Percentiles rank a stretch among this genome's conserved stretches.
phyloP scores from a whole-genome alignment of 2,888 invertebrate species.

The Cryptus armator region DNA sequence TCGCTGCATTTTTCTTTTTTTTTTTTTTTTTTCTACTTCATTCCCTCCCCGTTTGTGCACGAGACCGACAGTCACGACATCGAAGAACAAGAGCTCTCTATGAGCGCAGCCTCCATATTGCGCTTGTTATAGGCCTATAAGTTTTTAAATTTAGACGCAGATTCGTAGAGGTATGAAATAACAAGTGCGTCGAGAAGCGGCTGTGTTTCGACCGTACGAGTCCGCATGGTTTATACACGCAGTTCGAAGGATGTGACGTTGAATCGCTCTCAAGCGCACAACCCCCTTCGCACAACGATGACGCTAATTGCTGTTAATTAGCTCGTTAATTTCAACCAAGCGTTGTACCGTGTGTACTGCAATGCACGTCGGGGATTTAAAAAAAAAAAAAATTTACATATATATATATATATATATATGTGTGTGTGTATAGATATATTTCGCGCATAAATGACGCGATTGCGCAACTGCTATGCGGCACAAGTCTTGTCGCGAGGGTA shows the following conservation, averaged over 20 bases:
- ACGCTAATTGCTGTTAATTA: conserved; percentile 77
- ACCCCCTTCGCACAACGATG: conserved; percentile 35
- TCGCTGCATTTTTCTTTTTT: conserved; percentile 21
- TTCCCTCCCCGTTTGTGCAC: conserved; percentile 34
- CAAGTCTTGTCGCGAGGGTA: not conserved
- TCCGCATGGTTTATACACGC: conserved; percentile 10
- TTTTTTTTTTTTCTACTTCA: conserved; percentile 9
- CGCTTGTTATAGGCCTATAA: not conserved
- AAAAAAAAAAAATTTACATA: conserved; percentile 20
- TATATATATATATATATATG: not conserved
- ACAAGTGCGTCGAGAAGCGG: conserved; percentile 54
- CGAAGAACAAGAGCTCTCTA: not conserved
- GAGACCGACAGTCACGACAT: conserved; percentile 48
- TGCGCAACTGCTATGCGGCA: conserved; percentile 56
- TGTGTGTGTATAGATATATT: not conserved
- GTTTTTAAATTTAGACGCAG: conserved; percentile 27
- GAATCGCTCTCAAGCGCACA: not conserved
- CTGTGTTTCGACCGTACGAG: not conserved
- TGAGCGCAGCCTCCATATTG: not conserved
- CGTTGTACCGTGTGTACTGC: conserved; percentile 42
- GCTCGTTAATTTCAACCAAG: conserved; percentile 72
- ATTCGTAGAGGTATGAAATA: conserved; percentile 43
- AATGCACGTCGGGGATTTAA: not conserved
- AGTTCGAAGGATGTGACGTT: conserved; percentile 11
- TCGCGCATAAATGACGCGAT: conserved; percentile 48